These are phyloP conservation scores for Cebus imitator DNA, from an alignment of 2,113 vertebrate genomes.

Conservation along the genomic window DNA sequence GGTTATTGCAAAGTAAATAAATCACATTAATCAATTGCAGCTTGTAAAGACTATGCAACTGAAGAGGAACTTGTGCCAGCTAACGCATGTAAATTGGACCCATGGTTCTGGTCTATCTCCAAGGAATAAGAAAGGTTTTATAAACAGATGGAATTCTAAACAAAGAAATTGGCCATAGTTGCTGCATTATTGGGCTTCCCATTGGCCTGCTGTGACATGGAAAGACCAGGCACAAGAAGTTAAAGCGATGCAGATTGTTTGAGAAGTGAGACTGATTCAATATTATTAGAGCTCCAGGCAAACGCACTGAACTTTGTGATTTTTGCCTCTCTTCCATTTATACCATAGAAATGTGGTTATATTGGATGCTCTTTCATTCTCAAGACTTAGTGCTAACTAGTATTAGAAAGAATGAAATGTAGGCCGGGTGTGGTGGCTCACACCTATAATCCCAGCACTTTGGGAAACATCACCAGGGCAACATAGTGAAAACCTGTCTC, in stretches of 20 bases:
- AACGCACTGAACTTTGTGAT: background rate
- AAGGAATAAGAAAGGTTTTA: conserved; percentile 42
- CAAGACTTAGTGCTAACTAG: background rate
- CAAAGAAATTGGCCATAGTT: background rate
- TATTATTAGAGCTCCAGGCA: background rate
- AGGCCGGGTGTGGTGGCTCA: no score
- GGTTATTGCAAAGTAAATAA: background rate
- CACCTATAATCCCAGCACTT: no score
- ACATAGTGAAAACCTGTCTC: no score
- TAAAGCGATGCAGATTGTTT: background rate
- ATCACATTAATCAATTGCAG: background rate
- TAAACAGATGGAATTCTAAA: conserved; percentile 40
- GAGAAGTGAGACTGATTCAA: background rate
- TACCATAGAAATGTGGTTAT: background rate
- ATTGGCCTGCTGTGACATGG: background rate
- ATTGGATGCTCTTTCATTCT: background rate
- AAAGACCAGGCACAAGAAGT: background rate
- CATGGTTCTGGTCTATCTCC: conserved; percentile 42
- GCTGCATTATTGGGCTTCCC: background rate
- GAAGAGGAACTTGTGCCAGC: background rate
- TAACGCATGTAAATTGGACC: background rate
- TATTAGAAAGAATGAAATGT: background rate
- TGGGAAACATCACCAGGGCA: no score
- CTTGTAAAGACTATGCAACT: background rate
- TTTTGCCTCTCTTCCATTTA: background rate